These are phyloP conservation scores for Xiphias gladius DNA, from an alignment of 2,113 vertebrate genomes.

Conservation along the genomic window DNA sequence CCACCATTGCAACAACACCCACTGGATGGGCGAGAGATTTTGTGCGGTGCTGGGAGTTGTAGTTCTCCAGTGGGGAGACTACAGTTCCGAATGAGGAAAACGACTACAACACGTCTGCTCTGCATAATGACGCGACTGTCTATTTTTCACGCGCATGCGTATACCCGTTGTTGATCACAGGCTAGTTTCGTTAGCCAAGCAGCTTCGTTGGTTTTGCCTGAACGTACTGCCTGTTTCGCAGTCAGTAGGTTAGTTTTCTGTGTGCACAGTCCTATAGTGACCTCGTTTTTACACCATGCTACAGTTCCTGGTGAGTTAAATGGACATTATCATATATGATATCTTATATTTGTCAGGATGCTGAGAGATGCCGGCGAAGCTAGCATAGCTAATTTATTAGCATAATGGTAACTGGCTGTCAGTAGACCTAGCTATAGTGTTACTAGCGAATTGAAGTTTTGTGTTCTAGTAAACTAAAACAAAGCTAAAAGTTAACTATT, in stretches of 20 bases:
- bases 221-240: neutral
- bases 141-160: conserved; percentile 53
- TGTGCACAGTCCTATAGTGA: neutral
- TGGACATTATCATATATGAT: neutral
- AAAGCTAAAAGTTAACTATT: neutral
- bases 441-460: neutral
- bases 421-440: neutral
- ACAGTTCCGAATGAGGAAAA: fast-evolving
- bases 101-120: conserved; percentile 45
- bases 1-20: conserved; percentile 82
- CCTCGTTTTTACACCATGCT: conserved; percentile 72
- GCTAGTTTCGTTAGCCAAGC: conserved; percentile 16
- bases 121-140: conserved; percentile 6
- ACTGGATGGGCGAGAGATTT: neutral
- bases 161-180: neutral
- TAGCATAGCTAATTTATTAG: conserved; percentile 23
- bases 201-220: neutral
- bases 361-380: neutral
- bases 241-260: neutral
- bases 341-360: neutral
- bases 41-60: conserved; percentile 70
- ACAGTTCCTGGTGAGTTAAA: conserved; percentile 83
- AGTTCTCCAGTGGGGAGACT: conserved; percentile 39
- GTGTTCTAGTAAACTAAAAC: neutral
- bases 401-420: neutral